Base-by-base conservation (phyloP, 2,797 vertebrate species). In the Thripadectes ignobilis region DNA sequence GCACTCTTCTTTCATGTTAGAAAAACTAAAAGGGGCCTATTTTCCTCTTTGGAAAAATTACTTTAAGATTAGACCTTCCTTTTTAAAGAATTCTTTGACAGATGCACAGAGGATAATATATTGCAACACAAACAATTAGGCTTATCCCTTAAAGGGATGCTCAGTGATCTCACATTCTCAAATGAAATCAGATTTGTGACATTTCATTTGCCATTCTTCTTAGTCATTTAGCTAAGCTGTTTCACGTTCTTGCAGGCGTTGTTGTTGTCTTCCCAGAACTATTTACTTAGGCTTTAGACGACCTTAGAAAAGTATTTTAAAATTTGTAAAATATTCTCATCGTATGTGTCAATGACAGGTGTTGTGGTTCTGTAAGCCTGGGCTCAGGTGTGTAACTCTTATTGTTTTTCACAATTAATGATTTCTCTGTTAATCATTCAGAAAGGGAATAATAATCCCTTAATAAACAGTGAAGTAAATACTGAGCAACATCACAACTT, bases 161-260 rank as follows among this genome's bases (percentile, higher is more conserved):
- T 62, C 21, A 46, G 16, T 34, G 49, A 7, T 57, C 22, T 93
- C 13, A 3, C 20, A 27, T 69, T 62, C 15, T 83, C 9, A 76
- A 61, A 24, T 49, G n/a, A 29, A 67, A 63, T 67, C 7, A 23
- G 29, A 61, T 61, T 45, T 3, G 30, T 14, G 83, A 5, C 3
- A 18, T 12, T 58, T 87, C 16, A 36, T 43, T 89, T 77, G 5
- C 29, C 9, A 9, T 83, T 85, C 6, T 78, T 85, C 45, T 62
- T 67, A n/a, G 14, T 62, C 9, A 29, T 57, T 77, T 71, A 49
- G 32, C 14, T 58, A 14, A 57, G 14, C 9, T 14, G 10, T 76
- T 55, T 41, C 21, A 9, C 51, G 49, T 16, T 45, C 4, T 27
- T 43, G 7, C 0, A 0, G 11, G 6, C 0, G 0, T 38, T 39